These are phyloP conservation scores for Dryobota labecula DNA, from an alignment of 2,888 invertebrate genomes.

Conservation along the genomic window DNA sequence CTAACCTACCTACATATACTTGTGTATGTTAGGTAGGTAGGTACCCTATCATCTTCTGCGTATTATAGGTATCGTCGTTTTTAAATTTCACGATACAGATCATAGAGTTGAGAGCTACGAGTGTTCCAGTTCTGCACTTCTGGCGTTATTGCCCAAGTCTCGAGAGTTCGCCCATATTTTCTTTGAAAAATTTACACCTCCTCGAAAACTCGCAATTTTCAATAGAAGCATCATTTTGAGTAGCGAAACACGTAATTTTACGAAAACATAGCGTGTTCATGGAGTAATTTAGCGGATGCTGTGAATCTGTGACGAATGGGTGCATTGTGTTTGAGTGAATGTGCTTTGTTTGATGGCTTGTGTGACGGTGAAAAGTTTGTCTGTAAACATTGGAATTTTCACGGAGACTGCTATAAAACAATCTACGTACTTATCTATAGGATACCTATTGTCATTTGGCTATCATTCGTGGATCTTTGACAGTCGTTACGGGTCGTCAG, in stretches of 20 bases:
- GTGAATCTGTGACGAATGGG: constrained; percentile 16
- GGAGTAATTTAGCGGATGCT: constrained; percentile 29
- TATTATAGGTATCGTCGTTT: constrained; percentile 13
- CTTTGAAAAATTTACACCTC: constrained; percentile 65
- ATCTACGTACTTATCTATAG: no score
- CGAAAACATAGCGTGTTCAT: constrained; percentile 28
- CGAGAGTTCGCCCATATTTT: constrained; percentile 62
- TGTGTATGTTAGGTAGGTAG: neutral
- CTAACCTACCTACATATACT: no score
- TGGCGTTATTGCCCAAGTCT: constrained; percentile 72
- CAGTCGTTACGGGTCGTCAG: no score
- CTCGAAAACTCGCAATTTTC: constrained; percentile 69
- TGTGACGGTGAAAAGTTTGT: constrained; percentile 27
- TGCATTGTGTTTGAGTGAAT: constrained; percentile 26
- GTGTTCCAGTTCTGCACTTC: constrained; percentile 49
- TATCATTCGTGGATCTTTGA: no score
- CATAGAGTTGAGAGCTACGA: constrained; percentile 27
- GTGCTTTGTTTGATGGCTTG: constrained; percentile 31
- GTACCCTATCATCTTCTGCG: neutral
- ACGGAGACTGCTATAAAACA: neutral
- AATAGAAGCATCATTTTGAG: constrained; percentile 56
- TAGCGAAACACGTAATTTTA: constrained; percentile 40
- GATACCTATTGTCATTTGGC: no score
- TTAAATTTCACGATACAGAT: constrained; percentile 31
- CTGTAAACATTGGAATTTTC: neutral